phyloP scores from a whole-genome alignment of 92 coral and sea anemone genomes.

The Actinostola sp. region DNA sequence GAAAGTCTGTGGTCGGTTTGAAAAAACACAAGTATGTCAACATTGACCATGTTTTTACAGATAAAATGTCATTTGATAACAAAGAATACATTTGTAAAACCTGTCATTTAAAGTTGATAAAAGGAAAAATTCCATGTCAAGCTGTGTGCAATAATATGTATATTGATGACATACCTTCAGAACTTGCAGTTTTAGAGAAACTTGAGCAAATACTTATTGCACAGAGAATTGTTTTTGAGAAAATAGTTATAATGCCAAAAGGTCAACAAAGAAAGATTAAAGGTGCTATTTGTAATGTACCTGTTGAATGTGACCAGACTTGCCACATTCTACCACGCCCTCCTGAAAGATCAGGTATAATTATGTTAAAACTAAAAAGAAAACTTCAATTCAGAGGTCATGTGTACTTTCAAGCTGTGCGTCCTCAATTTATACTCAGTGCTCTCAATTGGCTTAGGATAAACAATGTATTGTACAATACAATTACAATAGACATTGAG shows the following conservation, averaged over 20 bases:
- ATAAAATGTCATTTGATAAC: constrained; percentile 13
- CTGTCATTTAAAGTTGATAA: constrained; percentile 13
- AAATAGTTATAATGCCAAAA: no score
- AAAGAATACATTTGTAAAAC: not conserved
- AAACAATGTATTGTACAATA: constrained; percentile 43
- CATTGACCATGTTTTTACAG: constrained; percentile 57
- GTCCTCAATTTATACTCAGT: constrained; percentile 45
- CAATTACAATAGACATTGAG: constrained; percentile 28
- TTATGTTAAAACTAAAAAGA: constrained; percentile 64
- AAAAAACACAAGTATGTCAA: constrained; percentile 42
- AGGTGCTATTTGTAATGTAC: no score
- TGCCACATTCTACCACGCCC: constrained; percentile 56
- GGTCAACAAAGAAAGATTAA: no score
- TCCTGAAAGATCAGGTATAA: constrained; percentile 72
- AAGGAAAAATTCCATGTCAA: constrained; percentile 31
- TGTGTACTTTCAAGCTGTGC: constrained; percentile 69
- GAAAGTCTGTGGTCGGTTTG: constrained; percentile 49
- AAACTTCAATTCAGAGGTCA: constrained; percentile 71
- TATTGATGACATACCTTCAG: constrained; percentile 41
- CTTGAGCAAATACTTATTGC: no score
- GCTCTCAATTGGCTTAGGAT: constrained; percentile 51
- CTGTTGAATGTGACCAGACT: constrained; percentile 58
- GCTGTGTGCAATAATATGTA: constrained; percentile 8
- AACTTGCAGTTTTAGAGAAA: constrained; percentile 11
- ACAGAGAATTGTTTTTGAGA: constrained; percentile 50